phyloP scores from a whole-genome alignment of 2,888 invertebrate species.

The Epistrophe eligans region DNA sequence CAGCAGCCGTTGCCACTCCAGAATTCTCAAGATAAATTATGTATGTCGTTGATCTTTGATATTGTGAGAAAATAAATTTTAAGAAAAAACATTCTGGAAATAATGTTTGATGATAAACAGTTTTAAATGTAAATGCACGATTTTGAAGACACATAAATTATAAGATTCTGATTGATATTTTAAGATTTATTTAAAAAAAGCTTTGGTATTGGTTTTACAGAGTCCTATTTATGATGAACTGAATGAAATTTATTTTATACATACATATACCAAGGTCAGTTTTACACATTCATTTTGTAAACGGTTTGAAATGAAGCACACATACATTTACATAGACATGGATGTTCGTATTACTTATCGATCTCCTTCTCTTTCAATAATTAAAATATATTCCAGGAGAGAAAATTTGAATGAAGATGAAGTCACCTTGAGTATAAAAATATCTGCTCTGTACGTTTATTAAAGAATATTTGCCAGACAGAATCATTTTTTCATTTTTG shows the following conservation, averaged over 20 bases:
- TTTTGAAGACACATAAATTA: neutral
- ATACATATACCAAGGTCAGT: too few species aligned
- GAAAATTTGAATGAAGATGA: too few species aligned
- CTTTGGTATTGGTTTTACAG: neutral
- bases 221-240: neutral
- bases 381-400: too few species aligned
- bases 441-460: too few species aligned
- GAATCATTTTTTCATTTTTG: too few species aligned
- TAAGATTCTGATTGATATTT: neutral
- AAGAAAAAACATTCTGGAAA: neutral
- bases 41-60: conserved; percentile 22
- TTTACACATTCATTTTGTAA: too few species aligned
- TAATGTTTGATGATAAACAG: neutral
- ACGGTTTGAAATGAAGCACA: too few species aligned
- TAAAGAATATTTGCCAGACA: too few species aligned
- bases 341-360: too few species aligned
- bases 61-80: neutral
- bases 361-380: too few species aligned
- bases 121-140: neutral
- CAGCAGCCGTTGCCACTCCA: conserved; percentile 1
- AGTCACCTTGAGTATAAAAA: too few species aligned
- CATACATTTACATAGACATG: too few species aligned
- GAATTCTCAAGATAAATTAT: conserved; percentile 16
- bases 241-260: neutral
- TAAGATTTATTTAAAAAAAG: neutral